Conservation (phyloP, 2,113 vertebrate genomes). For the Colius striatus region DNA sequence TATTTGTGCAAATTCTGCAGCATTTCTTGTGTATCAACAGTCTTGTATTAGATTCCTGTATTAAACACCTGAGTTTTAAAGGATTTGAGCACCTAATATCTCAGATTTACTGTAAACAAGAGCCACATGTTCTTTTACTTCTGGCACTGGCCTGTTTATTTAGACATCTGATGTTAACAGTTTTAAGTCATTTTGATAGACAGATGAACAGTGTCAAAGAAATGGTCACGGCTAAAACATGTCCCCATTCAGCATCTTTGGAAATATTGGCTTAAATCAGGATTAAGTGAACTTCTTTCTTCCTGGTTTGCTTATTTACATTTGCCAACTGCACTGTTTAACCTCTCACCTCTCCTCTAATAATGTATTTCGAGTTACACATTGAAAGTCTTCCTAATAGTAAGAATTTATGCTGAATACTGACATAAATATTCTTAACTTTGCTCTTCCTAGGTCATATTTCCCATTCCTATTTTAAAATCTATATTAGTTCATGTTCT, state of each 20-base stretch:
- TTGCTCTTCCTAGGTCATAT: not conserved
- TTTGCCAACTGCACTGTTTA: constrained; percentile 5
- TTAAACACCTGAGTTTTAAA: not conserved
- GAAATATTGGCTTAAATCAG: not conserved
- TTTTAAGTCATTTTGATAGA: not conserved
- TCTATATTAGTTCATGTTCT: not conserved
- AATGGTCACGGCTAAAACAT: not conserved
- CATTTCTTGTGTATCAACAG: not conserved
- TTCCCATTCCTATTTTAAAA: not conserved
- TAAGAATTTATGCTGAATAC: not conserved
- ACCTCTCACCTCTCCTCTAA: not conserved
- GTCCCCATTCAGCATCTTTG: not conserved
- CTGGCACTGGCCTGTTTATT: not conserved
- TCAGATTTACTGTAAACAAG: not conserved
- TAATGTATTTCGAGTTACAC: constrained; percentile 11
- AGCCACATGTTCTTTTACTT: not conserved
- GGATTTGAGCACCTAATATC: not conserved
- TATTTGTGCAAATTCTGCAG: not conserved
- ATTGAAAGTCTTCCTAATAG: not conserved
- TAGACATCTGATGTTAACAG: not conserved
- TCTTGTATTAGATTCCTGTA: not conserved
- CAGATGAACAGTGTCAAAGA: not conserved
- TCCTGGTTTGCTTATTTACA: constrained; percentile 1
- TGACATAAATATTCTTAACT: not conserved
- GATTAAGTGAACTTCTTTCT: not conserved